Evolutionary conservation across 2,888 invertebrate species (phyloP).

Genomic region (Epinotia nisella): DNA sequence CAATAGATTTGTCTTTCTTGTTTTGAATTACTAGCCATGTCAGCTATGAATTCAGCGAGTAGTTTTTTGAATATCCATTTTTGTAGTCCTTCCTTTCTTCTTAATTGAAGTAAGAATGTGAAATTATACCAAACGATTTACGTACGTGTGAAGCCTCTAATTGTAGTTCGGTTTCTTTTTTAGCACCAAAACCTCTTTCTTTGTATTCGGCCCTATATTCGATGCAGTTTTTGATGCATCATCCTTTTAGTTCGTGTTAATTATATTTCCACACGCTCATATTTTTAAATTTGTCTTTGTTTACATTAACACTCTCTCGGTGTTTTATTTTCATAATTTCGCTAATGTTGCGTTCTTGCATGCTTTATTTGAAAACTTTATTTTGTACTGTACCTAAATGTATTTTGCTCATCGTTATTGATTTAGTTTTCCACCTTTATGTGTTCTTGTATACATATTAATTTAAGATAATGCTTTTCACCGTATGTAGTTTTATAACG

Average conservation of each 20-base stretch:
- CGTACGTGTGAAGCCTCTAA: conserved; percentile 24
- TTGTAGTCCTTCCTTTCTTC: neutral
- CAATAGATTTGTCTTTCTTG: too few species aligned
- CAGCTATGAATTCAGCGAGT: neutral
- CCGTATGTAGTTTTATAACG: too few species aligned
- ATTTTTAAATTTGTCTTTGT: conserved; percentile 32
- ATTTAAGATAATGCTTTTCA: too few species aligned
- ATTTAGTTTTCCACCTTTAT: neutral
- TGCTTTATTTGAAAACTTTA: neutral
- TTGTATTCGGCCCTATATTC: conserved; percentile 23
- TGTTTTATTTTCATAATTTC: conserved; percentile 17
- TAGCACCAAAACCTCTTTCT: conserved; percentile 30
- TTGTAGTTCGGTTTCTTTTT: conserved; percentile 36
- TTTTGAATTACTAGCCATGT: too few species aligned
- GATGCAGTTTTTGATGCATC: conserved; percentile 19
- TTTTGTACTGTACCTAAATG: neutral
- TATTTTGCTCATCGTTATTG: neutral
- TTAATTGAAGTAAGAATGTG: conserved; percentile 1
- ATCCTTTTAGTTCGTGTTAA: conserved; percentile 19
- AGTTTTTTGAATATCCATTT: neutral
- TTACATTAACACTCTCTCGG: conserved; percentile 5
- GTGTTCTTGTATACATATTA: too few species aligned
- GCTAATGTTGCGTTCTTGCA: neutral
- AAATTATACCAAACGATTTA: conserved; percentile 16
- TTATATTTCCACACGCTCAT: conserved; percentile 30